Percentiles rank a stretch among this genome's conserved stretches.
These are phyloP conservation scores for Dreissena rostriformis DNA, from an alignment of 1,140 invertebrate species.

Conservation along the genomic window DNA sequence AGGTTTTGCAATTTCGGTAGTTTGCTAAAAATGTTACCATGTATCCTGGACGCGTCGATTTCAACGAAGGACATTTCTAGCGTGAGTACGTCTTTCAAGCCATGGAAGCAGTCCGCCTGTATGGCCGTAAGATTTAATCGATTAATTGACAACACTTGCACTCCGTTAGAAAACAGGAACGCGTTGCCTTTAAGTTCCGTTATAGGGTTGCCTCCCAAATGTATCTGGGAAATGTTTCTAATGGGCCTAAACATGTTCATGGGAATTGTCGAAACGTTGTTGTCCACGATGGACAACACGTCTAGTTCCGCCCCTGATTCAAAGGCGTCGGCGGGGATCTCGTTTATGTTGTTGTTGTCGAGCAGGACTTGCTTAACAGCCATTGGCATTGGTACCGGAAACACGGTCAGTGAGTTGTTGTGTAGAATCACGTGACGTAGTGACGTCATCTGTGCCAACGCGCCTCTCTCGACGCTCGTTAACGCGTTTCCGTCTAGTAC, in stretches of 20 bases:
- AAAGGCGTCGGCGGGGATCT: neutral
- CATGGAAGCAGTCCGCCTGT: slow-evolving; percentile 85
- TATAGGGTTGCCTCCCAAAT: slow-evolving; percentile 80
- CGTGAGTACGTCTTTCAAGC: slow-evolving; percentile 85
- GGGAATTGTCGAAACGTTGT: slow-evolving; percentile 57
- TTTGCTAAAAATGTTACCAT: slow-evolving; percentile 80
- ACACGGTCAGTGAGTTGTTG: neutral
- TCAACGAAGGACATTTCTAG: slow-evolving; percentile 87
- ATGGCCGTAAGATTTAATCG: slow-evolving; percentile 86
- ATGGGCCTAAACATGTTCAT: slow-evolving; percentile 60
- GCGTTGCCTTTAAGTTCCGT: slow-evolving; percentile 72
- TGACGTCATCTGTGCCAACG: neutral
- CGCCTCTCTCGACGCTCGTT: neutral
- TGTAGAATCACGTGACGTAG: neutral
- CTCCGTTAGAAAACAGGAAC: slow-evolving; percentile 74
- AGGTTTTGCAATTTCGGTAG: slow-evolving; percentile 85
- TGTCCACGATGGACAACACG: slow-evolving; percentile 57
- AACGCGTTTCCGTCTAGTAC: neutral
- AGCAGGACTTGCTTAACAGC: neutral
- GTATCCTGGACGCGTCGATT: slow-evolving; percentile 81
- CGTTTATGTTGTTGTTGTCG: neutral
- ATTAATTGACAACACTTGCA: slow-evolving; percentile 87
- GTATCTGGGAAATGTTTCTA: slow-evolving; percentile 81
- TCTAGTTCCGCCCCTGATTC: neutral
- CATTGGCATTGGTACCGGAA: neutral